Evolutionary conservation across 1,140 invertebrate genomes (phyloP), one percentile per base, ranked within the genome.

Genomic region (Eurosta solidaginis): DNA sequence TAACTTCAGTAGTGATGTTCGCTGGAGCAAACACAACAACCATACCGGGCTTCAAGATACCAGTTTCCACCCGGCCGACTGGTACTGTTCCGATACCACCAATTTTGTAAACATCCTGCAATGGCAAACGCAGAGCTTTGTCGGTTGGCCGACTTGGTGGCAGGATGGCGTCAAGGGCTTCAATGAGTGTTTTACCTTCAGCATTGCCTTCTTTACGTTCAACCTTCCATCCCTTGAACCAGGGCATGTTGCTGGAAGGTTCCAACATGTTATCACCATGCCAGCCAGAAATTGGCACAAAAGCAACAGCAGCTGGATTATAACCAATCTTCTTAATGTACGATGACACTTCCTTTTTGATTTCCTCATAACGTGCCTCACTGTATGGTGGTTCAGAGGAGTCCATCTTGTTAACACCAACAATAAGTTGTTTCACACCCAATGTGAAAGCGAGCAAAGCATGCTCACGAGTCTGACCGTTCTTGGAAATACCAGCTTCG

Each of bases 61-160:
- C 97, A 88, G 97, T 98, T 90, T 98, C 97, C 59, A 98, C 96
- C 89, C 97, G 92, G 83, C 97, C 97, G 54, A 98, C 97, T 78
- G 97, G 97, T 88, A 98, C 97, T 88, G 97, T 98, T 90, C 97
- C 97, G 89, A 98, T 98, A 92, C 96, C 97, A 84, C 97, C 97
- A 89, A 98, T 98, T 92, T 98, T 98, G 93, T 98, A 98, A 29
- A 98, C 97, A 90, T 98, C 97, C 89, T 97, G 94, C 76, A 97
- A 92, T 82, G 95, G 96, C 83, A 97, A 92, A 91, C 96, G 94
- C 47, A 97, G 93, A 82, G 96, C 89, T 90, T 96, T 96, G 88
- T 97, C 95, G 82, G 94, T 95, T 82, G 96, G 96, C 85, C 96
- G 92, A 79, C 89, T 85, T 73, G 96, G 96, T 77, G 96, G 95